Evolutionary conservation across 2,113 vertebrate genomes (phyloP).

Genomic region (Elanoides forficatus): DNA sequence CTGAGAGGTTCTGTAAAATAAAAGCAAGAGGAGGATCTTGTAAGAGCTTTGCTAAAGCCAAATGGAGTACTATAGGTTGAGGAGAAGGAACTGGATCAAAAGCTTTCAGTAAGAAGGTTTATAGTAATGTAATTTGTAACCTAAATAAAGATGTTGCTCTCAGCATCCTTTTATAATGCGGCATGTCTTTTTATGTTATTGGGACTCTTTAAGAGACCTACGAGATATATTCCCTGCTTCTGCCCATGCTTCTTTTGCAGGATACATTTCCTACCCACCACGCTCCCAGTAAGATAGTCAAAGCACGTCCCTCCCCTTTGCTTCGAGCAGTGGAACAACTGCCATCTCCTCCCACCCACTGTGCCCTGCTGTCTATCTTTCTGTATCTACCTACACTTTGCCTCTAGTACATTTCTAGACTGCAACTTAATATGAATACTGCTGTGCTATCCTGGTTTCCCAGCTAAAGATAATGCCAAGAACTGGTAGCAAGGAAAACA

Average conservation of each 20-base stretch:
- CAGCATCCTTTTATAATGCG: background rate
- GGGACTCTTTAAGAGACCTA: background rate
- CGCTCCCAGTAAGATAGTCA: background rate
- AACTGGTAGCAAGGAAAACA: background rate
- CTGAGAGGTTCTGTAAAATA: background rate
- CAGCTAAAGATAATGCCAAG: background rate
- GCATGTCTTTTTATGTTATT: background rate
- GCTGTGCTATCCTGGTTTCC: background rate
- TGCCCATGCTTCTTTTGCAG: background rate
- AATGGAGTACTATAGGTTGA: background rate
- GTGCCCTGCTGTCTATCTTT: background rate
- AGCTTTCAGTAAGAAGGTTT: background rate
- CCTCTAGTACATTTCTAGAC: background rate
- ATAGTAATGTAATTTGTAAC: background rate
- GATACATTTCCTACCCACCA: rapidly evolving
- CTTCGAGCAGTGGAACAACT: background rate
- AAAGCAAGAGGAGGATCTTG: background rate
- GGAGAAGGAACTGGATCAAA: background rate
- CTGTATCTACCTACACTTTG: background rate
- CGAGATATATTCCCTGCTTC: background rate
- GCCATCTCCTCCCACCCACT: background rate
- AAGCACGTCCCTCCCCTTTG: background rate
- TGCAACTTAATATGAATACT: background rate
- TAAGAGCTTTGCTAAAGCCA: background rate
- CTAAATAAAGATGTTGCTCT: background rate